Base-by-base conservation (phyloP, 2,888 invertebrate species). In the Podotricha telesiphe region DNA sequence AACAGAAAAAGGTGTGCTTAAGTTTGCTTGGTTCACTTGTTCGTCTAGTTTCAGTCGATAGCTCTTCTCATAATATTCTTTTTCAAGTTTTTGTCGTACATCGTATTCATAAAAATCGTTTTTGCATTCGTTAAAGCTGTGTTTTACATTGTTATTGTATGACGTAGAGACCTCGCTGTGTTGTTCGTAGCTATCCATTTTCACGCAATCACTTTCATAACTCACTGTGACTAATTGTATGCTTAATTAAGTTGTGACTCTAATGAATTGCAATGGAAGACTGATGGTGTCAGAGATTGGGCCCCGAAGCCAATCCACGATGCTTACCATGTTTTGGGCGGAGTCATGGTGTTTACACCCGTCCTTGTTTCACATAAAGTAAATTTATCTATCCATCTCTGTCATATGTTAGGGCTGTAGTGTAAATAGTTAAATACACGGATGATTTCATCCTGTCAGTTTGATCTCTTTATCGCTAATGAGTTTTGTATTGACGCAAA, bases 101-200 rank as follows among this genome's bases (percentile, higher is more conserved):
- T 86, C 86, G 65, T 82, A 85, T 59, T 79, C 77, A 72, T 84
- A 86, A 58, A 81, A 88, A 0, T 88, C 86, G 56, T 73, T 79
- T 78, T 89, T 90, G 75, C 82, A 85, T 5, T 87, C 85, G 53
- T 86, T 86, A 68, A 78, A 87, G 64, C 86, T 87, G 22, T 85
- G 83, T 74, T 89, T 91, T 22, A 85, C 51, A 50, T 76, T 87
- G 70, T 87, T 87, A 65, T 86, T 87, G 73, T 81, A 91, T 0
- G 88, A 87, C 0, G 90, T 89, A 0, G 87, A 80, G 0, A 90
- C 85, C 77, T 89, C 91, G 74, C 87, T 88, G 75, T 89, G 83
- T 77, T 90, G 90, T 73, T 90, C 89, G 79, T 86, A 91, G 55
- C 75, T 81, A 65, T 90, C 86, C 91, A 92, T 91, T 79, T 76